These are phyloP conservation scores for Tethea ocularis DNA, from an alignment of 2,888 invertebrate species.

Conservation along the genomic window DNA sequence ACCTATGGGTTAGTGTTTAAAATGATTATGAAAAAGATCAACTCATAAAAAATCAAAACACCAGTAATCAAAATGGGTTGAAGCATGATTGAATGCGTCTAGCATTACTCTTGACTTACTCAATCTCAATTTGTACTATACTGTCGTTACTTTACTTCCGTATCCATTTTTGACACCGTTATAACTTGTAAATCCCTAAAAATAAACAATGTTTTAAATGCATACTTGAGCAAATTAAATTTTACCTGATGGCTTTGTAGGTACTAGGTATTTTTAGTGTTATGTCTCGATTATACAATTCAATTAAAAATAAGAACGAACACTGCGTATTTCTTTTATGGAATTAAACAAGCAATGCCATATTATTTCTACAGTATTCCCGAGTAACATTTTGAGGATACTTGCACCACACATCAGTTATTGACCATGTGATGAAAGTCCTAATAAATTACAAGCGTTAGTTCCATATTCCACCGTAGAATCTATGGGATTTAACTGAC, in stretches of 20 bases:
- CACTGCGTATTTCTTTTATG: not conserved
- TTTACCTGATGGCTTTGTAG: no score
- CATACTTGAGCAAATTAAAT: constrained; percentile 1
- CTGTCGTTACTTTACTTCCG: constrained; percentile 78
- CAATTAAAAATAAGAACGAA: not conserved
- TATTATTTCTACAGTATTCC: no score
- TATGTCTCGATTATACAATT: no score
- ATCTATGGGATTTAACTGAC: not conserved
- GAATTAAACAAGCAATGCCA: no score
- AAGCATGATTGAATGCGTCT: constrained; percentile 56
- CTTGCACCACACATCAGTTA: no score
- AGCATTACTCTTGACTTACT: constrained; percentile 66
- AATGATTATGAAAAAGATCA: constrained; percentile 37
- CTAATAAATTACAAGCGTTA: not conserved
- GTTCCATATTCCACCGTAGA: not conserved
- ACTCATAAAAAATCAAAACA: constrained; percentile 44
- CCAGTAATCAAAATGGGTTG: constrained; percentile 31
- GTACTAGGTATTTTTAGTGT: no score
- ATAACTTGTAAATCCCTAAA: constrained; percentile 83
- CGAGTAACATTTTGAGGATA: no score
- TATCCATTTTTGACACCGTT: constrained; percentile 80
- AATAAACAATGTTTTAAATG: constrained; percentile 53
- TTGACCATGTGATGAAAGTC: not conserved
- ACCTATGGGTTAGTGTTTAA: constrained; percentile 29
- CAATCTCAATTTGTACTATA: constrained; percentile 72